phyloP scores from a whole-genome alignment of 2,797 vertebrate genomes.

The Hyperoplus lanceolatus region DNA sequence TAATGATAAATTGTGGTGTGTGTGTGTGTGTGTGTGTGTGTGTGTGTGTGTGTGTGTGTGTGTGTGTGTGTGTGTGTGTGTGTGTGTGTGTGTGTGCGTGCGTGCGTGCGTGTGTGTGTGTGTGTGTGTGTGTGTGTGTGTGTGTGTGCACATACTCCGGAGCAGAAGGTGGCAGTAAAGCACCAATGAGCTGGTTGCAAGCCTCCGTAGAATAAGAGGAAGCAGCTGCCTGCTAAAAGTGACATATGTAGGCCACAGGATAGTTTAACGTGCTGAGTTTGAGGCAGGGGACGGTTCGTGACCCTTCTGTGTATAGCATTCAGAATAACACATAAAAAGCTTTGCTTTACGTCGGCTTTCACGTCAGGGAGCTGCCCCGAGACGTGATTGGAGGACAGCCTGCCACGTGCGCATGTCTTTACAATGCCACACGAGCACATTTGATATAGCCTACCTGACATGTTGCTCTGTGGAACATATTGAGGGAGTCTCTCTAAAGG shows the following conservation, averaged over 20 bases:
- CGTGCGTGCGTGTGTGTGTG: too few relatives aligned
- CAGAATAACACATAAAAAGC: neutral
- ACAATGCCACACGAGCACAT: slow-evolving; percentile 33
- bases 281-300: too few relatives aligned
- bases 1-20: too few relatives aligned
- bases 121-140: too few relatives aligned
- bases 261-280: neutral
- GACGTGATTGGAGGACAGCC: slow-evolving; percentile 71
- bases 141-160: too few relatives aligned
- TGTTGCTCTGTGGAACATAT: neutral
- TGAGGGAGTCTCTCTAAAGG: slow-evolving; percentile 25
- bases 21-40: too few relatives aligned
- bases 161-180: too few relatives aligned
- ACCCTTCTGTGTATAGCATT: neutral
- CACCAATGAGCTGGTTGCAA: neutral
- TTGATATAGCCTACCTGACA: slow-evolving; percentile 36
- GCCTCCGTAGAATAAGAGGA: neutral
- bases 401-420: slow-evolving; percentile 79
- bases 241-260: neutral
- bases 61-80: too few relatives aligned
- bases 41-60: too few relatives aligned
- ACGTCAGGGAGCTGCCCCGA: slow-evolving; percentile 60
- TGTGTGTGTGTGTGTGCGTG: too few relatives aligned
- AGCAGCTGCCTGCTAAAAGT: neutral
- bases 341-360: slow-evolving; percentile 20